Evolutionary conservation across 2,113 vertebrate genomes (phyloP), one percentile per base, ranked within the genome.

Genomic region (Eubucco bourcierii): DNA sequence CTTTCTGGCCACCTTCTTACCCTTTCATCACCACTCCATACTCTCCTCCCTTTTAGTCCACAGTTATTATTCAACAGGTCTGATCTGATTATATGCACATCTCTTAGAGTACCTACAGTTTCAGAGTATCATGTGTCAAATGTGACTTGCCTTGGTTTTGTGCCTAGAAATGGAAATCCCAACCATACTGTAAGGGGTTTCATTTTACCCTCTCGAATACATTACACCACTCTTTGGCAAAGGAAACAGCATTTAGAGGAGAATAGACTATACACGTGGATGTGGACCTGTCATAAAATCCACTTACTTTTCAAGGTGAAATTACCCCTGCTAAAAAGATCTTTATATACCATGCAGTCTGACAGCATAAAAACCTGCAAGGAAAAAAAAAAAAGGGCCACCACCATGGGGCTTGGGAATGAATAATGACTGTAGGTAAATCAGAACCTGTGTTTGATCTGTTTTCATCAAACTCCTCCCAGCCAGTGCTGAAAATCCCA

Each of bases 161-260:
- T 95, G 85, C 88, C 95, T 94, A 90, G 92, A 94, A 91, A 93
- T 1, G 88, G 53, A 93, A 93, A 95, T 61, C 95, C 88, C 88
- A 91, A 65, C 80, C 73, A 47, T 28, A 39, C 80, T 95, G 93
- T 46, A 74, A 95, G 76, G 44, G 80, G 85, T 90, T 86, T 94
- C 85, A 10, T 67, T 80, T 95, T 60, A 84, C 85, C 78, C 41
- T 71, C 67, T 34, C 60, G 39, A 87, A n/a, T 61, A 37, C 52
- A 18, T n/a, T 23, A 56, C 87, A 55, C 58, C 44, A 81, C 37
- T 93, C 80, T 93, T 96, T 97, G 94, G 95, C 95, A 94, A 61
- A 55, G 34, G 9, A 68, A 31, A 68, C 16, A 31, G 21, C 14
- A 17, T 70, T 92, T 74, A 10, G 75, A 80, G 84, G 85, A 91